Evolutionary conservation across 2,113 vertebrate species (phyloP).

Genomic region (Dunckerocampus dactyliophorus): DNA sequence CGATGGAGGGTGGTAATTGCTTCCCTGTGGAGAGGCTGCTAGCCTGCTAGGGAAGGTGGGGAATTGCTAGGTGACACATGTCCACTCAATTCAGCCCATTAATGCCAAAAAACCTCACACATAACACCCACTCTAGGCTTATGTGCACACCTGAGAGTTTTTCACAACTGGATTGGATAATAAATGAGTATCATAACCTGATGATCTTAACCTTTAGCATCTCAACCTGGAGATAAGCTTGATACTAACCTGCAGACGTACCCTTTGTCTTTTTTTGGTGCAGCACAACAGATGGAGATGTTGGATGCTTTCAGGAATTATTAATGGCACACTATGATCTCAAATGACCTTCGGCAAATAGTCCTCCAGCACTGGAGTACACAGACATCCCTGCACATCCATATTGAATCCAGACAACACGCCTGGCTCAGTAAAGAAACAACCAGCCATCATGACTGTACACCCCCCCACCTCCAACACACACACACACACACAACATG

Average conservation of each 20-base stretch:
- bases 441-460: conserved; percentile 50
- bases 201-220: conserved; percentile 52
- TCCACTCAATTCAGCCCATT: conserved; percentile 27
- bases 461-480: conserved; percentile 13
- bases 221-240: conserved; percentile 50
- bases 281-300: conserved; percentile 67
- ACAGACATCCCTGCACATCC: conserved; percentile 56
- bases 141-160: neutral
- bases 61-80: conserved; percentile 42
- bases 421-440: conserved; percentile 57
- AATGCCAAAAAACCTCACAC: conserved; percentile 34
- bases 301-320: conserved; percentile 71
- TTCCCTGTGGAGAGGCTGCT: conserved; percentile 60
- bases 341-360: conserved; percentile 75
- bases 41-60: conserved; percentile 47
- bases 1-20: conserved; percentile 69
- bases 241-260: conserved; percentile 56
- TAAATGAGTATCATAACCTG: conserved; percentile 33
- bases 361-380: conserved; percentile 54
- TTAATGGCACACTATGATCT: conserved; percentile 74
- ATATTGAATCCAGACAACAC: conserved; percentile 70
- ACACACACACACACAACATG: neutral
- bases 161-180: conserved; percentile 42
- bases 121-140: neutral
- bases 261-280: conserved; percentile 63